A percentile compares a stretch with the other conserved stretches of the same genome.
Evolutionary conservation across 2,888 invertebrate species (phyloP).

Genomic region (Agrypnus murinus): DNA sequence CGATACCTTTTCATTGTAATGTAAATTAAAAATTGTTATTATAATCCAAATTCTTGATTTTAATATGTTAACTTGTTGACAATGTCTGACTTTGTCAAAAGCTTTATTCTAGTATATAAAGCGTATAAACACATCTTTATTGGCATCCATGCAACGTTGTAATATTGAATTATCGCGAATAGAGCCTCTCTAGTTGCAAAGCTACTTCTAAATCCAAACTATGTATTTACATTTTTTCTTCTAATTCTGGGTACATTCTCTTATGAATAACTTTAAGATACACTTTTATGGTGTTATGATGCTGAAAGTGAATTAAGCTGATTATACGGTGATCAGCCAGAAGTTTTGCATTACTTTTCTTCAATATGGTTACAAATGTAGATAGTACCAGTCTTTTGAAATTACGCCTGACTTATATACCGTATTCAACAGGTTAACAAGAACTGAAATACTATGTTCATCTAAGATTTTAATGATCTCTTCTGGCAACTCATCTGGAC

Average conservation of each 20-base stretch:
- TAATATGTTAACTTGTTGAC: background rate
- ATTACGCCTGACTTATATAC: background rate
- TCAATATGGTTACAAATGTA: background rate
- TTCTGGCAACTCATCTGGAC: background rate
- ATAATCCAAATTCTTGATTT: conserved; percentile 5
- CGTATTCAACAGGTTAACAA: background rate
- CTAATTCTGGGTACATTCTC: background rate
- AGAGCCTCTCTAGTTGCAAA: background rate
- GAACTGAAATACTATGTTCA: background rate
- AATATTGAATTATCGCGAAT: background rate
- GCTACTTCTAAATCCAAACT: conserved; percentile 5
- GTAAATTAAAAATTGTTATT: background rate
- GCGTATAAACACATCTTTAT: no score
- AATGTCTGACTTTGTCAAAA: background rate
- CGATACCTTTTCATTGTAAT: background rate
- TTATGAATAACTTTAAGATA: background rate
- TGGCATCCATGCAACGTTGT: conserved; percentile 1
- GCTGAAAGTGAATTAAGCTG: background rate
- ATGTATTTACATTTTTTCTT: background rate
- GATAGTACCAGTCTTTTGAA: conserved; percentile 4
- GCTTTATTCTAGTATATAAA: background rate
- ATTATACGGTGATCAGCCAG: background rate
- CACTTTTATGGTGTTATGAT: no score
- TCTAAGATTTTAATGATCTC: conserved; percentile 9
- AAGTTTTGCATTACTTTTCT: background rate